phyloP scores from a whole-genome alignment of 2,888 invertebrate species.

The Standfussiana lucernea region DNA sequence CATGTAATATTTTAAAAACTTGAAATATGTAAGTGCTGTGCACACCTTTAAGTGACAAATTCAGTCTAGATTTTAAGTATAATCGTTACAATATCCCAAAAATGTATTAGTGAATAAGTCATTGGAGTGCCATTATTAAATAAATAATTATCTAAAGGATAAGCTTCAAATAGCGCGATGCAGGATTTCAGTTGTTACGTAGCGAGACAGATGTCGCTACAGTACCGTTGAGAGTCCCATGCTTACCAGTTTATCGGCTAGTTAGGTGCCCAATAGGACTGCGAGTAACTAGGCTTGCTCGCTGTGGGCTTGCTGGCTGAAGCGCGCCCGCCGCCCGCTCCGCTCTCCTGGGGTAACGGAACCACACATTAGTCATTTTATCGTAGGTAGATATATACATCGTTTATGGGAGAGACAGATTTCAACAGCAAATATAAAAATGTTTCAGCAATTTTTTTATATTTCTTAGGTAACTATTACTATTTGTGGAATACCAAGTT shows the following conservation, averaged over 20 bases:
- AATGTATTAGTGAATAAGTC: no score
- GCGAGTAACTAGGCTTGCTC: constrained; percentile 92
- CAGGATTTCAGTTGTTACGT: not conserved
- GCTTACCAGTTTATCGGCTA: constrained; percentile 74
- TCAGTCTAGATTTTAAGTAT: no score
- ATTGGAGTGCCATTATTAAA: no score
- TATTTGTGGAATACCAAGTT: not conserved
- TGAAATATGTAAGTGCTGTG: no score
- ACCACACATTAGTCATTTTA: not conserved
- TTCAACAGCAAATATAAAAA: constrained; percentile 26
- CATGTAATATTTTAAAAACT: no score
- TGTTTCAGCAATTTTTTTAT: not conserved
- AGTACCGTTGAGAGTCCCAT: not conserved
- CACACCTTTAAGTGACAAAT: no score
- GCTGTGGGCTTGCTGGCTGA: constrained; percentile 91
- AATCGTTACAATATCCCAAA: no score
- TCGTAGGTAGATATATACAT: not conserved
- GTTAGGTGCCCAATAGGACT: constrained; percentile 92
- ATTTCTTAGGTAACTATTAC: not conserved
- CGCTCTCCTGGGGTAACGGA: constrained; percentile 88
- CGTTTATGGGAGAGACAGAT: not conserved
- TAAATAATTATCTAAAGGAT: no score
- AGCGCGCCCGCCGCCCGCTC: constrained; percentile 86
- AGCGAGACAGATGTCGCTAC: not conserved
- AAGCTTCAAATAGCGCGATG: no score